Evolutionary conservation across 1,140 invertebrate species (phyloP), one percentile per base, ranked within the genome.

Genomic region (Drosophila sp.): DNA sequence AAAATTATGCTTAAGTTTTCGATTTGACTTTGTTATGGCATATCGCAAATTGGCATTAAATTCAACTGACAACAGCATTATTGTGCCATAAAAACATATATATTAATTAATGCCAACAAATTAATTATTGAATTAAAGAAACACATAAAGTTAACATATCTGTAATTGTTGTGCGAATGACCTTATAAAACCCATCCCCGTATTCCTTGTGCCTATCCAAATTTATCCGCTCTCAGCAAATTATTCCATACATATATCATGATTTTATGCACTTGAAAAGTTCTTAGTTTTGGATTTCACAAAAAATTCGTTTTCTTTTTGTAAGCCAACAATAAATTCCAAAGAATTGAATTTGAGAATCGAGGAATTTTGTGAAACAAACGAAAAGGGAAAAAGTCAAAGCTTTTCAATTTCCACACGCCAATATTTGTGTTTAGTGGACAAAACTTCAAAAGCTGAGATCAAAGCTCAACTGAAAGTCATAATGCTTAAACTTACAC

Each of bases 301-400:
- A 51, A 50, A 65, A 67, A 8, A 36, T 13, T 50, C 9, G 21
- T 9, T 13, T 48, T 45, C 4, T 45, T 45, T 3, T 9, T 18
- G 7, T 21, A 21, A 21, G 21, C 4, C 9, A 38, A 27, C 4
- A 32, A 27, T 46, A 75, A 54, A 57, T 80, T 86, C 80, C 36
- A 61, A 70, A 71, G 81, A 80, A 86, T 14, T 57, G 46, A 80
- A 84, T 62, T 59, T 66, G 80, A 84, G 81, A 46, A 64, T 25
- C 8, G 34, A 61, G 77, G 80, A 83, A 84, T 84, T 72, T 66
- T 34, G 11, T 32, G 25, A 21, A 63, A 46, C 13, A 53, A 51
- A 43, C 56, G 38, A 57, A 57, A 57, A 57, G 7, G 6, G 14
- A 25, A 38, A 63, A 21, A 27, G 13, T 13, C 36, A 36, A 71